Conservation (phyloP, 2,113 vertebrate species). For the Misgurnus anguillicaudatus region DNA sequence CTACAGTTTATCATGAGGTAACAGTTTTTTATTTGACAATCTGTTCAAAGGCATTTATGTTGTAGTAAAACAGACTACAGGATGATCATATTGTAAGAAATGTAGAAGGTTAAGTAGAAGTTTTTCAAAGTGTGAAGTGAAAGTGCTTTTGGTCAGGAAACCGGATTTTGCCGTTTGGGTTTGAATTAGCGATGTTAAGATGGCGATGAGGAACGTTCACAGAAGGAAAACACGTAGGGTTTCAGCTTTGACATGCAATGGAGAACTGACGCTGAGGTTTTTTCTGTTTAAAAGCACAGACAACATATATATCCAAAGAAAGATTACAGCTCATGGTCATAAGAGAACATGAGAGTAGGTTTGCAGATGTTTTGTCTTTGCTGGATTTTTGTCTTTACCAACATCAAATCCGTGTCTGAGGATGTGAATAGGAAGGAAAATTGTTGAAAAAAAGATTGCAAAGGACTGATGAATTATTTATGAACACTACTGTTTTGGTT, state of each 20-base stretch:
- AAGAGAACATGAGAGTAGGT: conserved; percentile 37
- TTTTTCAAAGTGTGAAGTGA: conserved; percentile 25
- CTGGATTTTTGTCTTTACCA: background rate
- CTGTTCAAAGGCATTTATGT: conserved; percentile 27
- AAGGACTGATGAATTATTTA: background rate
- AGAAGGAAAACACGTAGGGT: conserved; percentile 48
- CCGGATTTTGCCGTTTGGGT: conserved; percentile 54
- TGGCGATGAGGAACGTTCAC: conserved; percentile 51
- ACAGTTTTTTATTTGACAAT: conserved; percentile 56
- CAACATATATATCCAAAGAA: conserved; percentile 27
- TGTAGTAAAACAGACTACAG: conserved; percentile 38
- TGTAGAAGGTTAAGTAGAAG: conserved; percentile 50
- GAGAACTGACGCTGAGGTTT: background rate
- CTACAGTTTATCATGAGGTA: conserved; percentile 41
- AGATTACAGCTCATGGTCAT: conserved; percentile 12
- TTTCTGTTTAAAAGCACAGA: background rate
- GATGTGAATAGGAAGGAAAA: background rate
- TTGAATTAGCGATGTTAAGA: conserved; percentile 60
- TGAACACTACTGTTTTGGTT: conserved; percentile 14
- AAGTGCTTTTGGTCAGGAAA: conserved; percentile 11
- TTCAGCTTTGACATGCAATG: background rate
- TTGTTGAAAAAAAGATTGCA: background rate
- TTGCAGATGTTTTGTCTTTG: conserved; percentile 2
- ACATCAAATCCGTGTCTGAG: background rate
- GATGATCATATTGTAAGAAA: conserved; percentile 32